These are phyloP conservation scores for Smittia sp. DNA, from an alignment of 2,888 invertebrate genomes.

Conservation along the genomic window DNA sequence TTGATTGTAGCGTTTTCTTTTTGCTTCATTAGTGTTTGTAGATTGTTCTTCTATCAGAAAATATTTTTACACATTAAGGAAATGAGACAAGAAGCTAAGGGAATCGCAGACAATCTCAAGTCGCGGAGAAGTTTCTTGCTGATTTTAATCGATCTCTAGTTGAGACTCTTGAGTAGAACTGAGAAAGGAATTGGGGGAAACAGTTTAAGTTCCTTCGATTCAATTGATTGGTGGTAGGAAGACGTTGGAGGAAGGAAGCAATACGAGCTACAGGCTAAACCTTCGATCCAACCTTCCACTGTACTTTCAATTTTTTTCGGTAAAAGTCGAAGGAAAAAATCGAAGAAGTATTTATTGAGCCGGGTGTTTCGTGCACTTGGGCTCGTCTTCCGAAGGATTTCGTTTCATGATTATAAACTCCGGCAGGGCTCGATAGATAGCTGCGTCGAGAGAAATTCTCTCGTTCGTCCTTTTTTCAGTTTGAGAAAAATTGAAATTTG, in stretches of 20 bases:
- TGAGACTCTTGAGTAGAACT: too few species aligned
- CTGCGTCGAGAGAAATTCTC: background rate
- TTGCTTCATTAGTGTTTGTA: slow-evolving; percentile 12
- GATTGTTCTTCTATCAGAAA: background rate
- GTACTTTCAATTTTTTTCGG: slow-evolving; percentile 13
- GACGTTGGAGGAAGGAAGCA: background rate
- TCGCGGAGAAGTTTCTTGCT: background rate
- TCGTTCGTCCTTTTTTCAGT: slow-evolving; percentile 37
- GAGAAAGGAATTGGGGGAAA: too few species aligned
- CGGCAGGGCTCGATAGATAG: background rate
- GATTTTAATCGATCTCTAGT: background rate
- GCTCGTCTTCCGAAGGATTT: slow-evolving; percentile 25
- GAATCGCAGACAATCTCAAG: background rate
- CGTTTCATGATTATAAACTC: background rate
- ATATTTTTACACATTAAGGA: slow-evolving; percentile 11
- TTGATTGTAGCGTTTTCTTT: slow-evolving; percentile 32
- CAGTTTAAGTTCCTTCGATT: too few species aligned
- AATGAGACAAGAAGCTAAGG: background rate
- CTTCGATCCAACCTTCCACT: background rate
- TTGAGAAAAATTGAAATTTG: slow-evolving; percentile 33
- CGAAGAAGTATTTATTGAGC: slow-evolving; percentile 32
- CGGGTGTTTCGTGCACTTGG: slow-evolving; percentile 31
- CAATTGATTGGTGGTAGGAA: too few species aligned
- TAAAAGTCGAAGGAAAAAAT: slow-evolving; percentile 1
- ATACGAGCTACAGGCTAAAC: background rate